Base-by-base conservation (phyloP, 2,888 invertebrate genomes). In the Ectemnius cavifrons region DNA sequence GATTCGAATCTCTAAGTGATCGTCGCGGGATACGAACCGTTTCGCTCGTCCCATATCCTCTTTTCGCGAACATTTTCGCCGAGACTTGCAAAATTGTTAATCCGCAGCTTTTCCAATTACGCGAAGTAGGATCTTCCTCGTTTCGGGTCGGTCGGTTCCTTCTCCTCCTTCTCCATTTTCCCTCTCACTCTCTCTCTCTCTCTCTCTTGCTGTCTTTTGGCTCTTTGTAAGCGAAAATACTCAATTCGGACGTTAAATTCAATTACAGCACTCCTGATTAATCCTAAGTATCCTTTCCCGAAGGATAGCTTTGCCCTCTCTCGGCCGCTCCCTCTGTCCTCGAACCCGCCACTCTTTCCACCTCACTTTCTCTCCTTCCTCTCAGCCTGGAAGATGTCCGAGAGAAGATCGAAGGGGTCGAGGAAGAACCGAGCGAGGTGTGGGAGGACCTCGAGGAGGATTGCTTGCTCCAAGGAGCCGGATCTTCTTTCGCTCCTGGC, bases 191-290 rank as follows among this genome's bases (percentile, higher is more conserved):
- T 74, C 72, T 60, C 65, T 18, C 69, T 66, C 56, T 68, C 58
- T 63, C 73, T 68, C 71, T 77, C 75, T 71, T 63, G 61, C 79
- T 76, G 77, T 75, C 82, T 79, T 79, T 80, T 70, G 73, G 82
- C 83, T 87, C 89, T 90, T 91, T 90, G 90, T 90, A 90, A 90
- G 89, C 90, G 87, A 89, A 90, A 91, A 90, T 87, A 86, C 87
- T 88, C 87, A 87, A 90, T 90, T 89, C 87, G 84, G 85, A 89
- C 84, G 86, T 89, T 88, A 88, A 90, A 89, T 90, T 89, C 85
- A 88, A 90, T 90, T 89, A 89, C 87, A 86, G 80, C 79, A 84
- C 83, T 83, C 84, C 84, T 89, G 90, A 90, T 90, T 90, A 89
- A 90, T 89, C 86, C 83, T 86, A 85, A 88, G 88, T 88, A 89